phyloP scores from a whole-genome alignment of 2,888 invertebrate species.

The Ellobium chinense region DNA sequence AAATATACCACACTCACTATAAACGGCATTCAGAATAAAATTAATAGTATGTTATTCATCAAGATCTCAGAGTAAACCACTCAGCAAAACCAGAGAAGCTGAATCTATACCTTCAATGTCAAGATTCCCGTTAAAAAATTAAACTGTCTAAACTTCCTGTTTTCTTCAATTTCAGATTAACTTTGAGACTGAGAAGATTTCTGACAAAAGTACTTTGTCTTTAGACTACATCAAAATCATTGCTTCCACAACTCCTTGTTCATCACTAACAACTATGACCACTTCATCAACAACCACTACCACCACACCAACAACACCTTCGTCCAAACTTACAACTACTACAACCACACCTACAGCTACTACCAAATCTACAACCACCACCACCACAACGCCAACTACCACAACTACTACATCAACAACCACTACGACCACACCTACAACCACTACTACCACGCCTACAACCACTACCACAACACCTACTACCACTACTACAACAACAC shows the following conservation, averaged over 20 bases:
- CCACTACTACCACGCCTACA: neutral
- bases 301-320: neutral
- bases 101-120: too few relatives aligned
- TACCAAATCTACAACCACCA: neutral
- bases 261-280: neutral
- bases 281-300: neutral
- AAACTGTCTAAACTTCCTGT: too few relatives aligned
- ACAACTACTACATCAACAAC: neutral
- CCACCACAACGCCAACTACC: neutral
- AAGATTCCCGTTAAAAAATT: too few relatives aligned
- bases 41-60: too few relatives aligned
- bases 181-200: constrained; percentile 1
- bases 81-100: too few relatives aligned
- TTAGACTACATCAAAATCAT: neutral
- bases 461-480: neutral
- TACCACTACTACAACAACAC: too few relatives aligned
- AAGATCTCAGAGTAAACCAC: too few relatives aligned
- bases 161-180: constrained; percentile 19
- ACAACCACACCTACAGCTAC: neutral
- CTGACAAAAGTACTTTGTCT: neutral
- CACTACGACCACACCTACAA: neutral
- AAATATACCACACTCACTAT: too few relatives aligned
- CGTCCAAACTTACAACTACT: neutral
- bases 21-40: too few relatives aligned
- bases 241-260: neutral